These are phyloP conservation scores for Lordiphosa andalusiaca DNA, from an alignment of 2,888 invertebrate species.

Conservation along the genomic window DNA sequence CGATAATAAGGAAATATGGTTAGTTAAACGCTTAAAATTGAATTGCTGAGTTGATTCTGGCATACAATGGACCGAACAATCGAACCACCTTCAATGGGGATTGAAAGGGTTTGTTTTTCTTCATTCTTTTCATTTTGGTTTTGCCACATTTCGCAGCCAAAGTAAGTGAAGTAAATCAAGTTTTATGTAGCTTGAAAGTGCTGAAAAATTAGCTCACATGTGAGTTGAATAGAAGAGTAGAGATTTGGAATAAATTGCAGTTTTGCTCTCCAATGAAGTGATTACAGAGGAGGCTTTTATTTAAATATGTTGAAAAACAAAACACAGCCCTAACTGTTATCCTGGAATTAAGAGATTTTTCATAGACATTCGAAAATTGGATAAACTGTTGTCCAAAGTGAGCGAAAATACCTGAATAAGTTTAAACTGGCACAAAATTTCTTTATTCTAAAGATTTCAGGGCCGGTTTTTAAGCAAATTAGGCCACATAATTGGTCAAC, in stretches of 20 bases:
- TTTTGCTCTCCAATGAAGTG: no score
- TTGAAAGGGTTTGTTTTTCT: constrained; percentile 14
- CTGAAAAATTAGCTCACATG: constrained; percentile 24
- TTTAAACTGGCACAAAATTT: no score
- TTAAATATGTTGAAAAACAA: no score
- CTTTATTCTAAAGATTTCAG: no score
- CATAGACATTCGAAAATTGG: no score
- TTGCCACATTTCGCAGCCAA: background rate
- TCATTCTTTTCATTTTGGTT: constrained; percentile 1
- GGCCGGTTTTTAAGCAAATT: no score
- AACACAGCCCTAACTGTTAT: no score
- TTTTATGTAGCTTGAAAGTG: constrained; percentile 32
- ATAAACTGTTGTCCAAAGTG: no score
- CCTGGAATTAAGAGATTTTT: no score
- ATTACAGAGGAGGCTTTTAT: no score
- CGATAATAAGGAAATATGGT: constrained; percentile 70
- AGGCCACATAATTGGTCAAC: no score
- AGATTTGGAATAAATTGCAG: background rate
- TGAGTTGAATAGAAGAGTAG: background rate
- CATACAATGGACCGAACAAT: constrained; percentile 16
- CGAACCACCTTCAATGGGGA: constrained; percentile 13
- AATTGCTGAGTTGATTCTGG: constrained; percentile 44
- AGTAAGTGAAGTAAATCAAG: constrained; percentile 23
- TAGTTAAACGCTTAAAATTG: constrained; percentile 70
- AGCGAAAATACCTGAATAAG: no score